Percentiles rank a stretch among this genome's conserved stretches.
Evolutionary conservation across 2,113 vertebrate genomes (phyloP).

Genomic region (Amblyopsis rosae): DNA sequence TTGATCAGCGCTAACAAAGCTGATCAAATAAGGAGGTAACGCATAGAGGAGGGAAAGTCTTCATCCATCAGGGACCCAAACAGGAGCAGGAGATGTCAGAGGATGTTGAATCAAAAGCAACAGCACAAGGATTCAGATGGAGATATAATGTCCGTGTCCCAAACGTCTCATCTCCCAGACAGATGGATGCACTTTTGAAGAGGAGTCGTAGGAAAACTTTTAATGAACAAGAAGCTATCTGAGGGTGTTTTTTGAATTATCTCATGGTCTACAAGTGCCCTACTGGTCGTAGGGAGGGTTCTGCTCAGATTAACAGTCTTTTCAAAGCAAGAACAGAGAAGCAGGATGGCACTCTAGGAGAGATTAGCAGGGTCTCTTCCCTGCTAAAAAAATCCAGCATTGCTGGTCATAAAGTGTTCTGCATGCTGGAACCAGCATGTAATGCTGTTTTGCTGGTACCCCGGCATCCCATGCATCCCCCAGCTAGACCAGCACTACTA

Average conservation of each 20-base stretch:
- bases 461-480: too few relatives aligned
- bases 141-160: slow-evolving; percentile 48
- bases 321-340: slow-evolving; percentile 63
- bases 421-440: too few relatives aligned
- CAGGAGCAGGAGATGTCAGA: slow-evolving; percentile 36
- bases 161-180: slow-evolving; percentile 42
- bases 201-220: slow-evolving; percentile 67
- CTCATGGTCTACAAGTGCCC: slow-evolving; percentile 67
- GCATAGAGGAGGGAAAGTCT: slow-evolving; percentile 28
- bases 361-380: slow-evolving; percentile 62
- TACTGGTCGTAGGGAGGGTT: slow-evolving; percentile 59
- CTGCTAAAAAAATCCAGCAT: too few relatives aligned
- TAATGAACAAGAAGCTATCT: slow-evolving; percentile 71
- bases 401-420: too few relatives aligned
- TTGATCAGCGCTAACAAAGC: slow-evolving; percentile 57
- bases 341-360: slow-evolving; percentile 57
- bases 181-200: slow-evolving; percentile 69
- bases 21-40: slow-evolving; percentile 53
- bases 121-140: slow-evolving; percentile 51
- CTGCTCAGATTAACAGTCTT: slow-evolving; percentile 72
- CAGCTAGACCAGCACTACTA: too few relatives aligned
- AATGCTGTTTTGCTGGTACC: too few relatives aligned
- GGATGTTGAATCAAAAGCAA: slow-evolving; percentile 63
- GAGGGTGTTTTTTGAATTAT: slow-evolving; percentile 69
- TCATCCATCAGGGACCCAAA: slow-evolving; percentile 55